Evolutionary conservation across 2,797 vertebrate species (phyloP), one percentile per base, ranked within the genome.

Genomic region (Mycteria americana): DNA sequence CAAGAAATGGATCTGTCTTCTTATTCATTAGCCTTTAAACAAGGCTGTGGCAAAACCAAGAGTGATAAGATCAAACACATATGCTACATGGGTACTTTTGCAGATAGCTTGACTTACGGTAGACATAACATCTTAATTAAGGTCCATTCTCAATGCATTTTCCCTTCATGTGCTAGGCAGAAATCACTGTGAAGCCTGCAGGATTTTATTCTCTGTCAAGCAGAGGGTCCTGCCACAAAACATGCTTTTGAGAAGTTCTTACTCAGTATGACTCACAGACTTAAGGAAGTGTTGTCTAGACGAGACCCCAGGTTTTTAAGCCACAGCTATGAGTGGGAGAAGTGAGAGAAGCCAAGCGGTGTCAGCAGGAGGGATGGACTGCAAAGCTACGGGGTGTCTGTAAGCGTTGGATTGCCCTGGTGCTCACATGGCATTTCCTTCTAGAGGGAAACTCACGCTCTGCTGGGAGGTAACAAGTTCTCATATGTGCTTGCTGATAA

Each of bases 91-190:
- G 93, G 68, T 63, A 30, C 53, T 88, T 86, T 14, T 80, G 91
- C 62, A 56, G 85, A 91, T 87, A 90, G 77, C 63, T 87, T 78
- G 60, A 63, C 67, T 87, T 84, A 69, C 3, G 1, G 67, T 28
- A 96, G 93, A 92, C 94, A 92, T 80, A 97, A 96, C 95, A 88
- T 93, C 93, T 96, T 89, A 86, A 95, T 94, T 93, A 94, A 63
- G 73, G 79, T 84, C 93, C 69, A 28, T 73, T 78, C 79, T 85
- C 87, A 10, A 31, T 27, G 30, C 39, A 10, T 93, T 94, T 86
- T 60, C 79, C 67, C 51, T 90, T 76, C 90, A 82, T 92, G 88
- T 94, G 83, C 67, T 72, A 5, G 13, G 56, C 92, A 95, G 86
- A 59, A 95, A 92, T 90, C 80, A 41, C 60, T 45, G 30, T 5